These are phyloP conservation scores for Lasius fuliginosus DNA, from an alignment of 2,888 invertebrate genomes.

Conservation along the genomic window DNA sequence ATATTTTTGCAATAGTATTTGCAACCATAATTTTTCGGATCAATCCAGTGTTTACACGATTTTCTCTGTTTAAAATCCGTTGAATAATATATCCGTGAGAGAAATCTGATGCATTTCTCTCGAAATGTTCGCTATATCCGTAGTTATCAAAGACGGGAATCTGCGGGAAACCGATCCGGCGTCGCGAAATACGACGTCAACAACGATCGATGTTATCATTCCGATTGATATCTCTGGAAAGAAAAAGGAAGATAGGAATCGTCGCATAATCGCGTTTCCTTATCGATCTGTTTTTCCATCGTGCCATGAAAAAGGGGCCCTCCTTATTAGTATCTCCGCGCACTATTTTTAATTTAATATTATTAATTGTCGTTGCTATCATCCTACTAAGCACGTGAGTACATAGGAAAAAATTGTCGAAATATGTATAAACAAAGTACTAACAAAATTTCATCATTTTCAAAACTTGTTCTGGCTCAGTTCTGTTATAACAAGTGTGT, in stretches of 20 bases:
- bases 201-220: constrained; percentile 73
- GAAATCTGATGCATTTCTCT: not conserved
- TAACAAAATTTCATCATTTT: constrained; percentile 22
- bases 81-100: constrained; percentile 8
- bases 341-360: constrained; percentile 45
- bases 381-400: constrained; percentile 20
- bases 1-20: not conserved
- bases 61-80: not conserved
- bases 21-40: not conserved
- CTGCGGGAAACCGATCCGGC: constrained; percentile 14
- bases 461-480: not conserved
- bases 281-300: constrained; percentile 74
- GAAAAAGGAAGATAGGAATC: constrained; percentile 46
- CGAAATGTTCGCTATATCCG: constrained; percentile 4
- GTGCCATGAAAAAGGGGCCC: constrained; percentile 48
- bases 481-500: constrained; percentile 1
- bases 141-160: constrained; percentile 43
- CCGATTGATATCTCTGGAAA: constrained; percentile 63
- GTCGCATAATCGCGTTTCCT: constrained; percentile 35
- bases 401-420: constrained; percentile 19
- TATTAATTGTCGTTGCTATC: constrained; percentile 31
- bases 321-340: constrained; percentile 35
- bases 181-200: constrained; percentile 70
- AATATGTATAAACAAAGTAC: not conserved
- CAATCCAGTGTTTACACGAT: not conserved